Evolutionary conservation across 2,888 invertebrate genomes (phyloP), one percentile per base, ranked within the genome.

Genomic region (Tinea semifulvella): DNA sequence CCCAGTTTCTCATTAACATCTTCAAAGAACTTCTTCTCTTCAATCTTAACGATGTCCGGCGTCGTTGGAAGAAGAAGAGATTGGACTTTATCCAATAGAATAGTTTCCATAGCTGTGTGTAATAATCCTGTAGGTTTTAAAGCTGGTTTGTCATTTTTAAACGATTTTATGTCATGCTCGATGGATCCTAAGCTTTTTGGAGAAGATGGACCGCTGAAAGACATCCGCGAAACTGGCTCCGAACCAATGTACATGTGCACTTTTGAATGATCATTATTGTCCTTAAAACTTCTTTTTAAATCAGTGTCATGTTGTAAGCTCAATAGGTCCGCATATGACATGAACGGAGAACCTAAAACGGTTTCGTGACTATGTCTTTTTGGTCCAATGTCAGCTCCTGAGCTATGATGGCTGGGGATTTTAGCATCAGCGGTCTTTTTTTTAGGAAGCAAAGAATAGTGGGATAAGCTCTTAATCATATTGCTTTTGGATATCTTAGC

Each of bases 51-150:
- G 7, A 52, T 45, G 46, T 69, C 68, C 11, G 79, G 75, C 18
- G 73, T 68, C 17, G 77, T 61, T 1, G 77, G 74, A 49, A 77
- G 54, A 44, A 80, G 61, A 28, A 79, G 50, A 27, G 68, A 65
- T 42, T 77, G 81, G 1, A 84, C 80, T 62, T 74, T 82, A 50
- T 85, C 84, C 49, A 84, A 72, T 7, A 84, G 65, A 46, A 85
- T 84, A 31, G 83, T 84, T 56, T 82, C 80, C 68, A 84, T 79
- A 16, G 84, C 85, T 14, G 82, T 82, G 44, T 80, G 79, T 36
- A 84, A 55, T 39, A 84, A 52, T 6, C 82, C 73, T 1, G 68
- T 61, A 0, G 73, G 60, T 51, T 74, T 77, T 1, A 71, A 53
- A 5, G 10, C 26, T 16, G 58, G 50, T 22, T 58, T 49, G 51